phyloP scores from a whole-genome alignment of 2,113 vertebrate species.

The Otis tarda region DNA sequence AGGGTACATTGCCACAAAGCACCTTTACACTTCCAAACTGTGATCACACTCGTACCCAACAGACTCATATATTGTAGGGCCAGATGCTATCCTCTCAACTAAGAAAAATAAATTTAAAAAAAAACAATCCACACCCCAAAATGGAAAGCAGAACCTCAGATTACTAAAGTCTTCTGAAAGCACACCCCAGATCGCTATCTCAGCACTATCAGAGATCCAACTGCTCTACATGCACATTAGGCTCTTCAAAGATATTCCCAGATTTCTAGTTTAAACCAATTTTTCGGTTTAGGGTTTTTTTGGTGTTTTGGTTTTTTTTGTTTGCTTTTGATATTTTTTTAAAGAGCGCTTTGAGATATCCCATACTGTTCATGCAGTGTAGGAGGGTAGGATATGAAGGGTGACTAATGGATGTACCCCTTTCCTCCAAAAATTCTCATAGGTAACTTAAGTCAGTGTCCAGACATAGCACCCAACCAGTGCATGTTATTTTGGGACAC shows the following conservation, averaged over 20 bases:
- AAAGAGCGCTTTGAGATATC: not conserved
- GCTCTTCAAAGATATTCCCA: not conserved
- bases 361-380: not conserved
- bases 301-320: not conserved
- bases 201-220: not conserved
- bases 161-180: not conserved
- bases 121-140: not conserved
- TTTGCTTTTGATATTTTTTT: not conserved
- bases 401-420: not conserved
- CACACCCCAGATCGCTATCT: not conserved
- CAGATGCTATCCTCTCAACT: not conserved
- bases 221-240: accelerated
- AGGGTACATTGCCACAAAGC: not conserved
- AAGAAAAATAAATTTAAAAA: not conserved
- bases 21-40: not conserved
- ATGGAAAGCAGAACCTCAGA: not conserved
- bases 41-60: not conserved
- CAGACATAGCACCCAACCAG: not conserved
- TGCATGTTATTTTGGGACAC: not conserved
- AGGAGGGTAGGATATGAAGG: not conserved
- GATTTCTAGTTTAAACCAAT: not conserved
- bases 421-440: not conserved
- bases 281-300: not conserved
- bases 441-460: not conserved
- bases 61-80: not conserved